Evolutionary conservation across 2,113 vertebrate species (phyloP).

Genomic region (Anoura caudifer): DNA sequence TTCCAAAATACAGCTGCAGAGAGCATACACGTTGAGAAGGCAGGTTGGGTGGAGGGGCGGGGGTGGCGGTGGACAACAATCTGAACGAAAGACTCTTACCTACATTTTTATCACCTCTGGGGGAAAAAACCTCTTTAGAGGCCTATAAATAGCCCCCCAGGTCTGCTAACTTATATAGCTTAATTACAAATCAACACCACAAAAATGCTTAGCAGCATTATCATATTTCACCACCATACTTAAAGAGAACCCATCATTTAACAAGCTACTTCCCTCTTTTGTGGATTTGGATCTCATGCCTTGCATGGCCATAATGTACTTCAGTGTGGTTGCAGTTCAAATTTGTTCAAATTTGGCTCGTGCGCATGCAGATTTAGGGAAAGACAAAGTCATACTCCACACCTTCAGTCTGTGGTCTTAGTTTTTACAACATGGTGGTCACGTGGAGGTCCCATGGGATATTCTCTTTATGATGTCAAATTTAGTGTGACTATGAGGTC

Average conservation of each 20-base stretch:
- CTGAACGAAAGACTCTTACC: background rate
- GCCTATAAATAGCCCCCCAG: background rate
- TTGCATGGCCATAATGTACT: background rate
- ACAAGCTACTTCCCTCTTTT: constrained; percentile 47
- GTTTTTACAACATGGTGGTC: constrained; percentile 49
- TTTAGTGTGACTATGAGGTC: constrained; percentile 34
- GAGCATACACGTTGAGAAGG: background rate
- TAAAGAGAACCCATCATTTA: background rate
- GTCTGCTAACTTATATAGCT: background rate
- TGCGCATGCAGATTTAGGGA: background rate
- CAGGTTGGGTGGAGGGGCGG: too few species aligned
- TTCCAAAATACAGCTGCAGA: constrained; percentile 9
- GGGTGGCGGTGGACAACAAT: background rate
- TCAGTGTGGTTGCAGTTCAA: background rate
- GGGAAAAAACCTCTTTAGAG: background rate
- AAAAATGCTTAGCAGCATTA: background rate
- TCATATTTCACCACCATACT: background rate
- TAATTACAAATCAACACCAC: background rate
- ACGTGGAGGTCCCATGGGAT: background rate
- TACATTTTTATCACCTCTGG: background rate
- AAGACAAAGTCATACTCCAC: constrained; percentile 40
- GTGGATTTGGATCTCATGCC: constrained; percentile 3
- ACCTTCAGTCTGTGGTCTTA: constrained; percentile 15
- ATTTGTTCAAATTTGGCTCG: background rate
- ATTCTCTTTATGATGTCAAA: constrained; percentile 47